Evolutionary conservation across 1,140 invertebrate genomes (phyloP), one percentile per base, ranked within the genome.

Genomic region (Drosophila orena): DNA sequence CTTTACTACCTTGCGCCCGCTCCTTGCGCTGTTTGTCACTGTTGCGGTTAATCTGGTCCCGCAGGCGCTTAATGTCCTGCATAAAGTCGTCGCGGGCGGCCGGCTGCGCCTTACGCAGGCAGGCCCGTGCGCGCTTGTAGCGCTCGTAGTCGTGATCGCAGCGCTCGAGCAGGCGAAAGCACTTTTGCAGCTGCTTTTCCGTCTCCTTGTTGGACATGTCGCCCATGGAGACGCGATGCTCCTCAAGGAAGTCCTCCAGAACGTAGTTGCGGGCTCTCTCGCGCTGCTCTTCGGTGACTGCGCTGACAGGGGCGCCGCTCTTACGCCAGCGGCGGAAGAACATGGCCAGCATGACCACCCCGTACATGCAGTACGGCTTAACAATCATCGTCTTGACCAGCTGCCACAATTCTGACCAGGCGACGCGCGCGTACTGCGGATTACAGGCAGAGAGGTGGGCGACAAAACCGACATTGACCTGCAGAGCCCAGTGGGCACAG

Each of bases 301-400:
- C 43, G 12, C 37, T 62, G 38, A 76, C 14, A 1, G 77, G 56
- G 8, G 77, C 79, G 52, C 79, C 81, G 14, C 76, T 73, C 52
- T 91, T 91, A 17, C 90, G 91, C 81, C 81, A 91, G 49, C 91
- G 88, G 6, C 91, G 81, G 68, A 92, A 91, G 54, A 92, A 92
- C 71, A 89, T 91, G 52, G 89, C 89, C 46, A 92, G 52, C 77
- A 91, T 83, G 24, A 92, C 91, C n/a, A 92, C 90, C 2, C 91
- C 90, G 47, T 91, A 92, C 64, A 92, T 78, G 60, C 90, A 91
- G 34, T 92, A 90, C 0, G 91, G 89, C 54, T 92, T 92, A 2
- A 92, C 83, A 22, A 92, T 79, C 20, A 92, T 59, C 10, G 88
- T 91, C 59, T 89, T 91, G 1, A 92, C 77, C 38, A 92, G 72